Evolutionary conservation across 1,140 invertebrate species (phyloP).

Genomic region (Achroia grisella): DNA sequence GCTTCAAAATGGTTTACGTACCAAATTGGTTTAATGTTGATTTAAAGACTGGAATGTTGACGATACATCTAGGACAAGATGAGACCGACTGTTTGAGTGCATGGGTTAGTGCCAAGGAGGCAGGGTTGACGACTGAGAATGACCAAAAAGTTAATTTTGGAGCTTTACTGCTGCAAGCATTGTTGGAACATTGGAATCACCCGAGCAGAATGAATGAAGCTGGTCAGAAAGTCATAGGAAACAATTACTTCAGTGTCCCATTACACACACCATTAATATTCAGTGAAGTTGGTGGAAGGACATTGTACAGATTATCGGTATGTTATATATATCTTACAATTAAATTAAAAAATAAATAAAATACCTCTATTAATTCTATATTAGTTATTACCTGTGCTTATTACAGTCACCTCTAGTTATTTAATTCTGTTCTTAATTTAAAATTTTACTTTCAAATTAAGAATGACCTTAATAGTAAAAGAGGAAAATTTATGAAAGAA

Average conservation of each 20-base stretch:
- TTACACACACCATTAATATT: slow-evolving; percentile 98
- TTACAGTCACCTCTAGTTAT: no score
- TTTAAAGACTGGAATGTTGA: slow-evolving; percentile 98
- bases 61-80: slow-evolving; percentile 96
- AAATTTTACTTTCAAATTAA: no score
- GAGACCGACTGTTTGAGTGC: slow-evolving; percentile 98
- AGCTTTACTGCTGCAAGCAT: slow-evolving; percentile 92
- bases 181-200: slow-evolving; percentile 96
- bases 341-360: no score
- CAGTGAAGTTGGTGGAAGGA: slow-evolving; percentile 96
- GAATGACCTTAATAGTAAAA: no score
- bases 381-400: neutral
- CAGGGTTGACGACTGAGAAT: slow-evolving; percentile 86
- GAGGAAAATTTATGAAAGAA: no score
- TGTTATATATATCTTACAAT: slow-evolving; percentile 1
- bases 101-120: slow-evolving; percentile 98
- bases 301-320: slow-evolving; percentile 80
- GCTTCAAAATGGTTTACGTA: slow-evolving; percentile 95
- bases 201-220: slow-evolving; percentile 76
- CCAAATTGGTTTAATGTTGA: slow-evolving; percentile 99
- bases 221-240: slow-evolving; percentile 80
- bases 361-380: no score
- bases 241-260: slow-evolving; percentile 94
- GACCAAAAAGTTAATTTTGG: slow-evolving; percentile 99
- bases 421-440: no score